These are phyloP conservation scores for Xenentodon cancila DNA, from an alignment of 2,797 vertebrate species.

Conservation along the genomic window DNA sequence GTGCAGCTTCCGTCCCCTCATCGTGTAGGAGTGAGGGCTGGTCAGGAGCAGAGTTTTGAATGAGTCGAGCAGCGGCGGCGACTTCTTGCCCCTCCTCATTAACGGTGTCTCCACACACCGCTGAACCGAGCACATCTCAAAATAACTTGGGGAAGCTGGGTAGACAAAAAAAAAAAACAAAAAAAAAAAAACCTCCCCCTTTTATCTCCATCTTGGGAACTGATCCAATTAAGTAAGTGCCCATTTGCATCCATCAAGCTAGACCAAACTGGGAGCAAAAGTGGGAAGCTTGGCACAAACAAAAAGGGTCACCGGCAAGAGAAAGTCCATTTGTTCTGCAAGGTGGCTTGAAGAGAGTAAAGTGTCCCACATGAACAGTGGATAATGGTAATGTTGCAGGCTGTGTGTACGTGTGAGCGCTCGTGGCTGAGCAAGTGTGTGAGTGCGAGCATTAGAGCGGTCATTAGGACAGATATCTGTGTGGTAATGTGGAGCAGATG, in stretches of 20 bases:
- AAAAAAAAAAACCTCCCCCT: slow-evolving; percentile 49
- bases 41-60: slow-evolving; percentile 46
- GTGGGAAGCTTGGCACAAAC: slow-evolving; percentile 82
- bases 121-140: slow-evolving; percentile 82
- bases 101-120: slow-evolving; percentile 84
- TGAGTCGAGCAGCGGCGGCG: slow-evolving; percentile 47
- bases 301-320: slow-evolving; percentile 65
- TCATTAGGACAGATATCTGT: slow-evolving; percentile 84
- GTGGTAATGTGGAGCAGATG: slow-evolving; percentile 85
- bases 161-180: slow-evolving; percentile 7
- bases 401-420: slow-evolving; percentile 37
- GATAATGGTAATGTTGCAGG: slow-evolving; percentile 63
- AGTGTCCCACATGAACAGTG: slow-evolving; percentile 67
- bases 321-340: slow-evolving; percentile 73
- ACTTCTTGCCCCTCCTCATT: slow-evolving; percentile 80
- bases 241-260: slow-evolving; percentile 93
- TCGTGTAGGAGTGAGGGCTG: slow-evolving; percentile 45
- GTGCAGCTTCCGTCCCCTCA: slow-evolving; percentile 35
- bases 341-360: slow-evolving; percentile 72
- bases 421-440: slow-evolving; percentile 40
- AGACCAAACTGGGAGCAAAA: slow-evolving; percentile 70
- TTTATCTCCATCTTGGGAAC: slow-evolving; percentile 96
- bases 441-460: slow-evolving; percentile 71
- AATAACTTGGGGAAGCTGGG: slow-evolving; percentile 84
- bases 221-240: slow-evolving; percentile 97